Conservation (phyloP, 2,888 invertebrate genomes). For the Euspilapteryx auroguttella region DNA sequence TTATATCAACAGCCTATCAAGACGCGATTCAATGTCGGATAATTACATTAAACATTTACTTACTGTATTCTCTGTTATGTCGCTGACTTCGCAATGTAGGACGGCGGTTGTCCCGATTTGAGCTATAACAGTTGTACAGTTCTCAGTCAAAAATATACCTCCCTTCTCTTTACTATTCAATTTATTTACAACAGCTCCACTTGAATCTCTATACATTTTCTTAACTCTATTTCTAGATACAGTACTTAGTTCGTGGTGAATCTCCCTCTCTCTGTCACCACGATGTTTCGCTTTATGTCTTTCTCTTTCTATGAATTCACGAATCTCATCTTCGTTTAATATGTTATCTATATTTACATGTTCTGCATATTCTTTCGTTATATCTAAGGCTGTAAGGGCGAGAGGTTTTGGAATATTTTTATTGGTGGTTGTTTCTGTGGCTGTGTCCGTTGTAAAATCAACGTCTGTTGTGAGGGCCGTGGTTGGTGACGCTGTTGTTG, state of each 20-base stretch:
- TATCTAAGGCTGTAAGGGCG: constrained; percentile 22
- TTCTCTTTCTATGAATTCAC: constrained; percentile 20
- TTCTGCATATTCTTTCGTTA: constrained; percentile 31
- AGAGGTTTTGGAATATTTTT: constrained; percentile 40
- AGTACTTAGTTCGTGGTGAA: constrained; percentile 29
- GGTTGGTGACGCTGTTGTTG: constrained; percentile 28
- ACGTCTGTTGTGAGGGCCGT: constrained; percentile 25
- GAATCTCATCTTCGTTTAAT: constrained; percentile 27
- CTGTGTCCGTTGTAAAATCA: constrained; percentile 21
- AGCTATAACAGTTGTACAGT: constrained; percentile 65
- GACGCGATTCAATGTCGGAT: too few species aligned
- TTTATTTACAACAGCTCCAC: constrained; percentile 38
- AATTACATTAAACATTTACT: constrained; percentile 26
- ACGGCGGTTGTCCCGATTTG: constrained; percentile 66
- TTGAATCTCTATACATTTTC: constrained; percentile 53
- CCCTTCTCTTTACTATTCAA: constrained; percentile 37
- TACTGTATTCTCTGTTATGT: constrained; percentile 66
- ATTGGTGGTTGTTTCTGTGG: constrained; percentile 20
- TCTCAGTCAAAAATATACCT: constrained; percentile 62
- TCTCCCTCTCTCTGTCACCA: constrained; percentile 29
- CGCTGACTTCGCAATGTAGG: constrained; percentile 66
- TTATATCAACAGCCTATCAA: too few species aligned
- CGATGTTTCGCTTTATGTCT: constrained; percentile 26
- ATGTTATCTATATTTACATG: constrained; percentile 40
- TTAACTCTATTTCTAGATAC: constrained; percentile 38